These are phyloP conservation scores for Sturmia bella DNA, from an alignment of 2,888 invertebrate species.

Conservation along the genomic window DNA sequence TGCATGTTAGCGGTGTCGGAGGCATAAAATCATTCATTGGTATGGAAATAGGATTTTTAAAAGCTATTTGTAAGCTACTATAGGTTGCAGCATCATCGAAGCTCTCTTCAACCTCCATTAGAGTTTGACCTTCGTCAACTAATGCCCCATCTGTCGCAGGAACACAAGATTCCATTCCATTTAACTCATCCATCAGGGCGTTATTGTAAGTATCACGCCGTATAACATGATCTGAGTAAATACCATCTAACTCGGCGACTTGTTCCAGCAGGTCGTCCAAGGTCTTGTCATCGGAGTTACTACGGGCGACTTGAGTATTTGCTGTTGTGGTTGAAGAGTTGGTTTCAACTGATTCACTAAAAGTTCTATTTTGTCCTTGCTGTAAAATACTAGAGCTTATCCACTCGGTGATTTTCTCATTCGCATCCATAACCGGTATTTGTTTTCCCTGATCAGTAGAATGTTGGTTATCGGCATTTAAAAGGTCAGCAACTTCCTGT, in stretches of 20 bases:
- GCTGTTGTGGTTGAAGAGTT: slow-evolving; percentile 50
- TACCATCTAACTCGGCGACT: slow-evolving; percentile 91
- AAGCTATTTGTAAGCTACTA: slow-evolving; percentile 92
- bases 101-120: slow-evolving; percentile 84
- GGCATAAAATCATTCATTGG: slow-evolving; percentile 84
- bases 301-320: slow-evolving; percentile 21
- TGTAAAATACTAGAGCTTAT: slow-evolving; percentile 79
- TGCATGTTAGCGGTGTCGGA: slow-evolving; percentile 79
- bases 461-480: slow-evolving; percentile 24
- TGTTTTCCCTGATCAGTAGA: slow-evolving; percentile 13
- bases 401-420: slow-evolving; percentile 81
- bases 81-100: slow-evolving; percentile 91
- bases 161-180: slow-evolving; percentile 74
- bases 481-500: slow-evolving; percentile 56
- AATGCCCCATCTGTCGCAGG: slow-evolving; percentile 71
- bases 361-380: slow-evolving; percentile 30
- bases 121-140: slow-evolving; percentile 52
- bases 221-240: slow-evolving; percentile 88
- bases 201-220: slow-evolving; percentile 83
- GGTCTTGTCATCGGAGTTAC: slow-evolving; percentile 83
- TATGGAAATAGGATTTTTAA: slow-evolving; percentile 90
- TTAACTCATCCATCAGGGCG: slow-evolving; percentile 78
- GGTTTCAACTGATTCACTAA: slow-evolving; percentile 40
- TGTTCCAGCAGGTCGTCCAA: slow-evolving; percentile 89
- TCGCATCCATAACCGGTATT: slow-evolving; percentile 70